Conservation (phyloP, 2,113 vertebrate species). For the Nestor notabilis region DNA sequence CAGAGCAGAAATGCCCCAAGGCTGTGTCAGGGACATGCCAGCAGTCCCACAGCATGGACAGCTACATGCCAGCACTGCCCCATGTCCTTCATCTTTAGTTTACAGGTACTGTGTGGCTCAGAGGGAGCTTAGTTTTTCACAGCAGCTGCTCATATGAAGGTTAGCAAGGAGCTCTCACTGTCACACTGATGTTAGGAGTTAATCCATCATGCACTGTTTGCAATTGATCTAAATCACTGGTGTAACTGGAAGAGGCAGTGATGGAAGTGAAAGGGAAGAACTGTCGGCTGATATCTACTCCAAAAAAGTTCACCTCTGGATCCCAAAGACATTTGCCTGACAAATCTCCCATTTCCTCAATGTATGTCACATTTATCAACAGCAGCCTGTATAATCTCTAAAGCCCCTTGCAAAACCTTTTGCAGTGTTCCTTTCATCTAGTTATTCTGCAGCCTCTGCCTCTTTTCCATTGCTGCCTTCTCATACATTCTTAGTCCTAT, state of each 20-base stretch:
- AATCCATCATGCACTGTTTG: background rate
- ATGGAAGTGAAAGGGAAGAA: background rate
- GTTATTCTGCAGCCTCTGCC: background rate
- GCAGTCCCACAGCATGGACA: background rate
- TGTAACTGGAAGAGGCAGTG: background rate
- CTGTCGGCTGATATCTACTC: background rate
- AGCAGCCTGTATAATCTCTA: background rate
- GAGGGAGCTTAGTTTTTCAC: background rate
- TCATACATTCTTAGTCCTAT: background rate
- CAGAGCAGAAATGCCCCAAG: background rate
- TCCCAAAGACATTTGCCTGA: background rate
- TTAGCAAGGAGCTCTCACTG: background rate
- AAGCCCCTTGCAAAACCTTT: background rate
- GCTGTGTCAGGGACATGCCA: background rate
- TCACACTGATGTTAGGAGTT: background rate
- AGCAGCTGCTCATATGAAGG: background rate
- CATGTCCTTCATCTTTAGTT: background rate
- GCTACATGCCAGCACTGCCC: rapidly evolving
- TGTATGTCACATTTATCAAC: background rate
- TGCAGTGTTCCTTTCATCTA: background rate
- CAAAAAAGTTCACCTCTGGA: background rate
- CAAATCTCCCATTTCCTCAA: background rate
- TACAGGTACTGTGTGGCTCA: background rate
- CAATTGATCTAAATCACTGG: background rate
- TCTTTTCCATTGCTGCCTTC: background rate